These are phyloP conservation scores for Paralvinella palmiformis DNA, from an alignment of 1,140 invertebrate species.

Conservation along the genomic window DNA sequence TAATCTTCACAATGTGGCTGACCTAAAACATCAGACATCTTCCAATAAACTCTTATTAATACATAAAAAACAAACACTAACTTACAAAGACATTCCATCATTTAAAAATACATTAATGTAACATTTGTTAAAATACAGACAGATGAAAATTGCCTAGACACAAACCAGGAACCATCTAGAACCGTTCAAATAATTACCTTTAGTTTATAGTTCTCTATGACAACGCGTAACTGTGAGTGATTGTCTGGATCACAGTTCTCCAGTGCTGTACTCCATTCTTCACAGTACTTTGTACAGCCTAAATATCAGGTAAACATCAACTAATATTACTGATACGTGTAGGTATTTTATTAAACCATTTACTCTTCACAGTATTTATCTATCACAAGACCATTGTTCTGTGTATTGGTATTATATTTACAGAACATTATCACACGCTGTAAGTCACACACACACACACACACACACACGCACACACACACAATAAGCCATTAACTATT, in stretches of 20 bases:
- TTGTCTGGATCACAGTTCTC: not conserved
- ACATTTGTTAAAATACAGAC: not conserved
- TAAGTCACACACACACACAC: too few species aligned
- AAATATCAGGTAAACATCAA: too few species aligned
- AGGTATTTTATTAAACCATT: too few species aligned
- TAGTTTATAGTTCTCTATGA: conserved; percentile 13
- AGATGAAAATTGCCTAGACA: not conserved
- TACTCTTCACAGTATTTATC: too few species aligned
- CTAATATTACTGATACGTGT: too few species aligned
- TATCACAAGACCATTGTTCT: too few species aligned
- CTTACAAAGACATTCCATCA: not conserved
- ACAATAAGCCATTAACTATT: too few species aligned
- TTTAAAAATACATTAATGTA: not conserved
- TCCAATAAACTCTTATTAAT: not conserved
- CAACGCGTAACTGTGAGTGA: not conserved
- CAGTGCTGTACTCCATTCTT: conserved; percentile 1
- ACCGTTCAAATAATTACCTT: conserved; percentile 6
- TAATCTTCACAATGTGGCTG: too few species aligned
- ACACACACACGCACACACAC: too few species aligned
- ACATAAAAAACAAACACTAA: not conserved
- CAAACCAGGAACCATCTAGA: not conserved
- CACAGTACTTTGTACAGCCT: conserved; percentile 13
- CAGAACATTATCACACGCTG: too few species aligned
- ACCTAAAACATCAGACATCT: not conserved
- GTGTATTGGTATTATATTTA: too few species aligned